Conservation (phyloP, 2,888 invertebrate genomes). For the Catotricha subobsoleta region DNA sequence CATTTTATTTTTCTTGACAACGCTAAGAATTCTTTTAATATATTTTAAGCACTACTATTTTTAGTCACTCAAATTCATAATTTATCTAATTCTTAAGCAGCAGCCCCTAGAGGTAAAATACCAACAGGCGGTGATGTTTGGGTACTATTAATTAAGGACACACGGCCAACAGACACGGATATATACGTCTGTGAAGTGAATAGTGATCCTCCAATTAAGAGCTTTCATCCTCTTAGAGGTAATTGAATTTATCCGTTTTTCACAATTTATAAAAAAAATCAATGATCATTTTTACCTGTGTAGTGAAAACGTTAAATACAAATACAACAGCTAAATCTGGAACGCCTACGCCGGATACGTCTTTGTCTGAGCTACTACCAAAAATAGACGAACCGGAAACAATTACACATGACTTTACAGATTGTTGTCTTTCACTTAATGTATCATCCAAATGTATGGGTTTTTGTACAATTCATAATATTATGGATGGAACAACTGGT, state of each 20-base stretch:
- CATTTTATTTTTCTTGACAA: no score
- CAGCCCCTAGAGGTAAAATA: slow-evolving; percentile 19
- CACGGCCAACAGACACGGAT: slow-evolving; percentile 52
- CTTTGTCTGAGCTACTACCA: no score
- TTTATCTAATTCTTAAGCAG: slow-evolving; percentile 1
- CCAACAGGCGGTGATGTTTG: slow-evolving; percentile 61
- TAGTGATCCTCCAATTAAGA: slow-evolving; percentile 56
- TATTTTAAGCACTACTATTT: neutral
- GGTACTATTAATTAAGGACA: slow-evolving; percentile 60
- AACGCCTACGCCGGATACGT: neutral
- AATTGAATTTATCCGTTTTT: slow-evolving; percentile 11
- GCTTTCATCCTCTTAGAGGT: slow-evolving; percentile 65
- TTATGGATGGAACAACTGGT: slow-evolving; percentile 55
- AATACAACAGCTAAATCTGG: neutral
- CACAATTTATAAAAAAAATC: neutral
- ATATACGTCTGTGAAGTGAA: slow-evolving; percentile 71
- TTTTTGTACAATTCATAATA: slow-evolving; percentile 66
- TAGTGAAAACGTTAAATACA: neutral
- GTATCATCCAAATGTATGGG: slow-evolving; percentile 56
- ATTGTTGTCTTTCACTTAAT: slow-evolving; percentile 53
- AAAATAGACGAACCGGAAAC: slow-evolving; percentile 7
- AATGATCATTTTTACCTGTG: neutral
- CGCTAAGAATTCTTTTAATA: no score
- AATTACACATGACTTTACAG: slow-evolving; percentile 53
- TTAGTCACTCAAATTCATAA: neutral